Percentiles rank a stretch among this genome's conserved stretches.
phyloP scores from a whole-genome alignment of 2,888 invertebrate species.

The Eurois occulta region DNA sequence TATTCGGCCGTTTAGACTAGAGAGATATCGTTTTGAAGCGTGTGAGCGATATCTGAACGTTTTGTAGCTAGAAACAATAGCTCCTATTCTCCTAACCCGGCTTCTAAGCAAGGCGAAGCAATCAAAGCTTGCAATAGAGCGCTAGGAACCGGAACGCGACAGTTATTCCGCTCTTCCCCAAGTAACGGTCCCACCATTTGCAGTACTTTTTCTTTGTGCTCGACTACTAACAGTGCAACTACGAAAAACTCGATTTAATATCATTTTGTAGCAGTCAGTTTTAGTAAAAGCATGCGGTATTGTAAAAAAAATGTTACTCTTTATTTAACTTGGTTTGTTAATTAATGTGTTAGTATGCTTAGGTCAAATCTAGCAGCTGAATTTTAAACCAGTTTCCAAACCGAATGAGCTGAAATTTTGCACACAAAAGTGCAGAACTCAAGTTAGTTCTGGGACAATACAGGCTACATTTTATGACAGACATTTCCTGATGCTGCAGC shows the following conservation, averaged over 20 bases:
- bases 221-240: conserved; percentile 71
- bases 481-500: no score
- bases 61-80: conserved; percentile 67
- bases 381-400: background rate
- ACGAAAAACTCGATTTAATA: conserved; percentile 44
- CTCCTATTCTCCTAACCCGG: conserved; percentile 22
- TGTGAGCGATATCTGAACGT: conserved; percentile 53
- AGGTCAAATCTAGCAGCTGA: background rate
- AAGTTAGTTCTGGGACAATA: no score
- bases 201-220: conserved; percentile 86
- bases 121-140: conserved; percentile 72
- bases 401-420: background rate
- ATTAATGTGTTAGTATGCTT: background rate
- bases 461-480: no score
- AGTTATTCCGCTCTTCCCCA: conserved; percentile 83
- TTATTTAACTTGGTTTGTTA: background rate
- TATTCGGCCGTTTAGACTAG: conserved; percentile 44
- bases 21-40: conserved; percentile 38
- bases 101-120: conserved; percentile 62
- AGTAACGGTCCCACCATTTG: conserved; percentile 83
- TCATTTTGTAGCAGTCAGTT: conserved; percentile 19
- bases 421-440: no score
- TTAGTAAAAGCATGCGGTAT: background rate
- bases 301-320: background rate
- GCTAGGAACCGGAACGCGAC: conserved; percentile 85